Conservation (phyloP, 2,888 invertebrate genomes). For the Agapetus fuscipes region DNA sequence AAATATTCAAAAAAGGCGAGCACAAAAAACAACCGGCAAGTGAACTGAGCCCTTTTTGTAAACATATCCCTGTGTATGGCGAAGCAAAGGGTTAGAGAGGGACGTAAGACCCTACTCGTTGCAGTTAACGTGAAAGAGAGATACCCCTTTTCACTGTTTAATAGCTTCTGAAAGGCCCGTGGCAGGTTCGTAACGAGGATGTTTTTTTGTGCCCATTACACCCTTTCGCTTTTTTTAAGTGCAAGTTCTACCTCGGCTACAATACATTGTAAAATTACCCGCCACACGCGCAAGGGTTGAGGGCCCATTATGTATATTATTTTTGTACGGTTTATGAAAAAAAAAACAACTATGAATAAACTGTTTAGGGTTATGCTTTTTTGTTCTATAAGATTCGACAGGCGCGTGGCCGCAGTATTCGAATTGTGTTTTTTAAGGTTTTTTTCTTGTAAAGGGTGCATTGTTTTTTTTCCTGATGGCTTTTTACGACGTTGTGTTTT, state of each 20-base stretch:
- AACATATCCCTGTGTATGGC: slow-evolving; percentile 9
- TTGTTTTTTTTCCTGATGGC: slow-evolving; percentile 10
- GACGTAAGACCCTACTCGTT: background rate
- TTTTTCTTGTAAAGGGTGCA: slow-evolving; percentile 4
- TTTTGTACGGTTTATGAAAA: background rate
- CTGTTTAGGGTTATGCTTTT: slow-evolving; percentile 7
- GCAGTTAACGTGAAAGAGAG: slow-evolving; percentile 9
- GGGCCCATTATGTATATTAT: slow-evolving; percentile 16
- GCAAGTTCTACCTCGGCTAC: slow-evolving; percentile 13
- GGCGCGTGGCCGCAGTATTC: slow-evolving; percentile 9
- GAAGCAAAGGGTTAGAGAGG: slow-evolving; percentile 5
- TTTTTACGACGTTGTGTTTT: slow-evolving; percentile 6
- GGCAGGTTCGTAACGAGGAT: slow-evolving; percentile 21
- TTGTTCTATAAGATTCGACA: slow-evolving; percentile 7
- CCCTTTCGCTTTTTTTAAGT: slow-evolving; percentile 20
- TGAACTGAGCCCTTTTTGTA: slow-evolving; percentile 12
- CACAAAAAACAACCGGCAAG: slow-evolving; percentile 12
- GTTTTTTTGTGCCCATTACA: slow-evolving; percentile 19
- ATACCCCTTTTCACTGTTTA: slow-evolving; percentile 18
- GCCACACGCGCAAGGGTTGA: slow-evolving; percentile 21
- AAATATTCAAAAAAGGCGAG: slow-evolving; percentile 11
- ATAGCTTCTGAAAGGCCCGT: slow-evolving; percentile 18
- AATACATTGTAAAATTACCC: slow-evolving; percentile 13
- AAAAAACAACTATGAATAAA: slow-evolving; percentile 10
- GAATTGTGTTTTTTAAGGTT: slow-evolving; percentile 4